Conservation (phyloP, 2,797 vertebrate genomes). For the Cossypha niveicapilla region DNA sequence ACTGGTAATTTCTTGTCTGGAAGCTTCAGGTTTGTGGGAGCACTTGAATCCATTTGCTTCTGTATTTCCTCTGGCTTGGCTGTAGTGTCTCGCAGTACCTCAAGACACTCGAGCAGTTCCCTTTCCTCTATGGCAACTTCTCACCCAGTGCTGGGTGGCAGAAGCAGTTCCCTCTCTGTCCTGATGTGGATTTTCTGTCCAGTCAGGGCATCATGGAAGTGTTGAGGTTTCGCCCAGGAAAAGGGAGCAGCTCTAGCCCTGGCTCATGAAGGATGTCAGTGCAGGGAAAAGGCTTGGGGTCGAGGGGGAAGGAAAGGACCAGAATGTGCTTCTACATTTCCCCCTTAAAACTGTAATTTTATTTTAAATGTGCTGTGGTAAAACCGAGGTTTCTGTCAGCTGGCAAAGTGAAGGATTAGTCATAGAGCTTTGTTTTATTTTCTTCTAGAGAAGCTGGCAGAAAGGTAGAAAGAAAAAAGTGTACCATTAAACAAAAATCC, state of each 20-base stretch:
- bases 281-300: neutral
- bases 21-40: constrained; percentile 58
- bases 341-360: neutral
- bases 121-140: constrained; percentile 88
- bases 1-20: constrained; percentile 64
- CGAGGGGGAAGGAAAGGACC: neutral
- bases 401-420: constrained; percentile 28
- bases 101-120: constrained; percentile 76
- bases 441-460: neutral
- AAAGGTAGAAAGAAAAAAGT: neutral
- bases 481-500: neutral
- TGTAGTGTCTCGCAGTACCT: constrained; percentile 73
- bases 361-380: neutral
- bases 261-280: neutral
- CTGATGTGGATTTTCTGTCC: neutral
- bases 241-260: neutral
- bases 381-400: constrained; percentile 1
- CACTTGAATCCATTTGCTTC: constrained; percentile 66
- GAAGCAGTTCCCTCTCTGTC: constrained; percentile 53
- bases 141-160: constrained; percentile 75
- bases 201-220: neutral
- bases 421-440: constrained; percentile 25
- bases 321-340: neutral
- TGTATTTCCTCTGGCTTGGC: constrained; percentile 56
- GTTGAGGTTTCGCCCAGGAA: neutral